A percentile compares a stretch with the other conserved stretches of the same genome.
Conservation (phyloP, 2,888 invertebrate species). For the Apoderus coryli region DNA sequence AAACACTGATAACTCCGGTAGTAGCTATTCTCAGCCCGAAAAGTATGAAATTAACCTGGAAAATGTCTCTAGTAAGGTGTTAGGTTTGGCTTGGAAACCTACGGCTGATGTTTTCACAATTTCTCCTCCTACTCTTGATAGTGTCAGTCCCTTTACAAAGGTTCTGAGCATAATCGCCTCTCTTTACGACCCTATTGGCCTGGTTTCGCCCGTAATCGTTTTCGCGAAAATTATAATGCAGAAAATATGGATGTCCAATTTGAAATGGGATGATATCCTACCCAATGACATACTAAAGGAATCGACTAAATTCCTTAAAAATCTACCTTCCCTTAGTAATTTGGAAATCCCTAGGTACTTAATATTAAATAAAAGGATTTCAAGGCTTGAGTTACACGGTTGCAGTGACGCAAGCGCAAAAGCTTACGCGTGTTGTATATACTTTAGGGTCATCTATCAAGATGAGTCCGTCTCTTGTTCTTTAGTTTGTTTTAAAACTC, state of each 20-base stretch:
- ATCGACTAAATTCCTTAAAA: neutral
- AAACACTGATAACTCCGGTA: too few species aligned
- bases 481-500: conserved; percentile 20
- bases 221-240: conserved; percentile 1
- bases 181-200: neutral
- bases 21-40: too few species aligned
- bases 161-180: neutral
- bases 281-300: neutral
- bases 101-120: neutral
- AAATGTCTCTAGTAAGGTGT: too few species aligned
- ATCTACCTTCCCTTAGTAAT: neutral
- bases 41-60: too few species aligned
- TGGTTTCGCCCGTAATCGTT: neutral
- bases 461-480: conserved; percentile 6
- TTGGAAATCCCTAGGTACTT: neutral
- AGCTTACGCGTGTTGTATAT: conserved; percentile 10
- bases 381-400: conserved; percentile 1
- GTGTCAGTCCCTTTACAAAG: neutral
- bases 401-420: neutral
- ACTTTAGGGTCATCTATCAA: conserved; percentile 8
- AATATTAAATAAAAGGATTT: too few species aligned
- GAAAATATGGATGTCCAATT: neutral
- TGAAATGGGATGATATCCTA: neutral
- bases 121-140: too few species aligned
- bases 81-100: neutral